Evolutionary conservation across 1,140 invertebrate genomes (phyloP).

Genomic region (Drosophila setifemur): DNA sequence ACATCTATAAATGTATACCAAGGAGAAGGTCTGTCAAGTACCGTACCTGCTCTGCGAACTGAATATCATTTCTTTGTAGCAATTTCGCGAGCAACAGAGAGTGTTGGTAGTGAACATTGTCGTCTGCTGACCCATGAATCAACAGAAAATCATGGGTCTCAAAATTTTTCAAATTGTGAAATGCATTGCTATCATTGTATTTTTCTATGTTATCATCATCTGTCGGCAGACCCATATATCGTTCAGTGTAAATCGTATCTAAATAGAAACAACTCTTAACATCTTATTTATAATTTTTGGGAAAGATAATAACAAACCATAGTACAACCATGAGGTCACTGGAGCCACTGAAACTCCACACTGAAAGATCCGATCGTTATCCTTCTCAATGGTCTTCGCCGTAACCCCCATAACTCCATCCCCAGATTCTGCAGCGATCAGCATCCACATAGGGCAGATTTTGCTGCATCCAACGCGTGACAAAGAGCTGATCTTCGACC

Average conservation of each 20-base stretch:
- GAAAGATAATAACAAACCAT: conserved; percentile 80
- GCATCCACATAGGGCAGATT: conserved; percentile 67
- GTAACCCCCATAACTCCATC: conserved; percentile 93
- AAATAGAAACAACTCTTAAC: background rate
- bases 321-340: conserved; percentile 96
- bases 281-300: too few species aligned
- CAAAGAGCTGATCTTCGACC: conserved; percentile 90
- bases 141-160: conserved; percentile 91
- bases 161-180: conserved; percentile 89
- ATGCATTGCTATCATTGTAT: conserved; percentile 90
- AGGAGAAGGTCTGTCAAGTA: too few species aligned
- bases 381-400: conserved; percentile 89
- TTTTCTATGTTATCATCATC: conserved; percentile 88
- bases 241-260: conserved; percentile 95
- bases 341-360: conserved; percentile 96
- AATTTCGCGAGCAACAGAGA: conserved; percentile 92
- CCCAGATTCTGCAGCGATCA: conserved; percentile 90
- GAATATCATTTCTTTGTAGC: conserved; percentile 90
- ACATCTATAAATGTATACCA: too few species aligned
- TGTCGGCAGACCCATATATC: conserved; percentile 94
- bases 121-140: conserved; percentile 95
- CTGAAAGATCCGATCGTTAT: conserved; percentile 87
- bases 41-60: conserved; percentile 95
- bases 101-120: conserved; percentile 98
- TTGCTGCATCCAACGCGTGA: conserved; percentile 85